Base-by-base conservation (phyloP, 2,797 vertebrate genomes). In the Coendou prehensilis region DNA sequence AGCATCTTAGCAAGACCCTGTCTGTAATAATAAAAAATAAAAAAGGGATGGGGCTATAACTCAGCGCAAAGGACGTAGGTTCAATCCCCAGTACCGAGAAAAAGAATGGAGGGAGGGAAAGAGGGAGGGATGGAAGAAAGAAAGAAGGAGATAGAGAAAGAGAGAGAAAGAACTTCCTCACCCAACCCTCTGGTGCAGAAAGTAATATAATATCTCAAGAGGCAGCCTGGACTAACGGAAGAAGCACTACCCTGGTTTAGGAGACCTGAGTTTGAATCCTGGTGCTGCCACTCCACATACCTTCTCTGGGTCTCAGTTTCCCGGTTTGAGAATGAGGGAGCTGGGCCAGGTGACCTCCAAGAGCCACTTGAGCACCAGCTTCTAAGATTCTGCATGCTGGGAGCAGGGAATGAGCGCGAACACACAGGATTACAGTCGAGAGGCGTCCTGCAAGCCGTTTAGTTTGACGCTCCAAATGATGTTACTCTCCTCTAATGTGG, bases 291-390 rank as follows among this genome's bases (percentile, higher is more conserved):
- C 1, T 9, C 28, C 23, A 28, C 33, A 13, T 47, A 63, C 22
- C 54, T 78, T 80, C 93, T 84, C 59, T 82, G 93, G 14, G 37
- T 33, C 57, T 84, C 37, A 13, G 10, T 90, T 92, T 92, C 82
- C 84, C 9, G 22, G 22, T 79, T 59, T 3, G 26, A 93, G 79
- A 91, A 47, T 79, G 50, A 79, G 7, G 26, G 64, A 8, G 6
- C 26, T 50, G 61, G 64, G 9, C 47, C 78, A 56, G 4, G 7
- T 56, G 57, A 37, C 59, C 8, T 91, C 57, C 30, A 33, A 76
- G 26, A 75, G 37, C 59, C 57, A 57, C 75, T 45, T 94, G 22
- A 83, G n/a, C 9, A 17, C 45, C 3, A 0, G 14, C 33, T 45
- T 17, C 5, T 54, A 63, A 89, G n/a, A 84, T 15, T 80, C 52